Evolutionary conservation across 2,888 invertebrate genomes (phyloP).

Genomic region (Eulithis testata): DNA sequence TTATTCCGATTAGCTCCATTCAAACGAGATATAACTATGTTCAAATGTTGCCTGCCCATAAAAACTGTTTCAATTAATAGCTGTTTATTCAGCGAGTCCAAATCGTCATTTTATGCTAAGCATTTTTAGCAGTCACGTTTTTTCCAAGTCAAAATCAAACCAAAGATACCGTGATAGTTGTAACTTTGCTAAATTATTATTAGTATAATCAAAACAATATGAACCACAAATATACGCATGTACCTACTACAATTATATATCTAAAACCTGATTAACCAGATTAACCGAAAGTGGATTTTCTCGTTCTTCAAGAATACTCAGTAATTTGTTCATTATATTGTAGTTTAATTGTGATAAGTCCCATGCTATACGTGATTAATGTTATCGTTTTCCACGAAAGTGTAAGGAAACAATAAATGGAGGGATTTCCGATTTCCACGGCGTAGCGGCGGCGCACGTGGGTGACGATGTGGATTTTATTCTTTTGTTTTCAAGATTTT

Average conservation of each 20-base stretch:
- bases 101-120: conserved; percentile 3
- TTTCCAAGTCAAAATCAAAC: neutral
- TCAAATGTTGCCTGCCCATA: conserved; percentile 48
- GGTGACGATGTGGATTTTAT: conserved; percentile 51
- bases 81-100: conserved; percentile 13
- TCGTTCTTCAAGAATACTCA: conserved; percentile 70
- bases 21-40: conserved; percentile 71
- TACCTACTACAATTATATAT: conserved; percentile 32
- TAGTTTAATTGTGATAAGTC: conserved; percentile 66
- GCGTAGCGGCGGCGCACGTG: conserved; percentile 43
- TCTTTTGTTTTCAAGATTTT: conserved; percentile 70
- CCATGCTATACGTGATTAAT: conserved; percentile 41
- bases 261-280: conserved; percentile 71
- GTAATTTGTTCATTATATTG: conserved; percentile 60
- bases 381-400: conserved; percentile 64
- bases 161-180: neutral
- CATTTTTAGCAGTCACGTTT: conserved; percentile 18
- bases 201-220: conserved; percentile 55
- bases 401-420: conserved; percentile 69
- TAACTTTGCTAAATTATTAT: conserved; percentile 8
- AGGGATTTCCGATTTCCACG: conserved; percentile 80
- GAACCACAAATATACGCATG: conserved; percentile 48
- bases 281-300: conserved; percentile 66
- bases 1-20: conserved; percentile 79
- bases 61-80: conserved; percentile 38